These are phyloP conservation scores for mouse (Mus musculus) DNA, from an alignment of 2,113 vertebrate genomes.

Conservation along the genomic window GRCm39 chr4:86282001-86282500, in stretches of 20 bases:
- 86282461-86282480: not conserved
- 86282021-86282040: no score
- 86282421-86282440: not conserved
- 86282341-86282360: not conserved
- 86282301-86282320: not conserved
- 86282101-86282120: not conserved
- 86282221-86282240: not conserved
- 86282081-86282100: not conserved
- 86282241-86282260: not conserved
- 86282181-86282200: not conserved
- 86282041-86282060: not conserved
- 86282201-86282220: constrained; percentile 10
- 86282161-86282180: not conserved
- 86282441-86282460: not conserved
- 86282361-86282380: not conserved
- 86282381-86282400: not conserved
- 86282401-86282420: not conserved
- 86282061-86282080: not conserved
- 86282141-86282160: not conserved
- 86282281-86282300: not conserved
- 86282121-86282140: constrained; percentile 15
- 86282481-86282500: not conserved
- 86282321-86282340: not conserved
- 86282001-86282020: no score
- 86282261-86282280: not conserved